Conservation (phyloP, 2,113 vertebrate genomes). For the Elephas maximus region DNA sequence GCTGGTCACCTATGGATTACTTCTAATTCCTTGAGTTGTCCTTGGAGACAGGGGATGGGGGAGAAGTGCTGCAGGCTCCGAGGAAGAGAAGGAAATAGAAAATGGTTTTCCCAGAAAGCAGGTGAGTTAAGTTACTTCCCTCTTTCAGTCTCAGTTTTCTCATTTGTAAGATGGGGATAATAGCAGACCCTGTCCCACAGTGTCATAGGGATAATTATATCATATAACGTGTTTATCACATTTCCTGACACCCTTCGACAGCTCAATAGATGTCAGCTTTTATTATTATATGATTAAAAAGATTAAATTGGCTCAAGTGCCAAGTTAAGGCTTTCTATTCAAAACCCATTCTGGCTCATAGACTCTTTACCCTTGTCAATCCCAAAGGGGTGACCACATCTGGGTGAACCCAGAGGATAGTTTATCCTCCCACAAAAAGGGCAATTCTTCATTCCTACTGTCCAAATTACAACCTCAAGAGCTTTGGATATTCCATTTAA, state of each 20-base stretch:
- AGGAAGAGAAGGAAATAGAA: not conserved
- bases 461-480: not conserved
- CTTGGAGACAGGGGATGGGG: not conserved
- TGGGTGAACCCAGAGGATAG: not conserved
- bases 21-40: not conserved
- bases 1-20: not conserved
- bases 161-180: not conserved
- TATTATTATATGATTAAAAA: not conserved
- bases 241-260: not conserved
- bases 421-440: not conserved
- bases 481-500: not conserved
- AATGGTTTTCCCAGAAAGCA: not conserved
- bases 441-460: too few relatives aligned
- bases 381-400: not conserved
- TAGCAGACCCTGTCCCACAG: not conserved
- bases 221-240: not conserved
- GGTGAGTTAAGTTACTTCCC: not conserved
- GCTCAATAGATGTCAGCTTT: not conserved
- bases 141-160: not conserved
- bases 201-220: not conserved
- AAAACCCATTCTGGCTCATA: not conserved
- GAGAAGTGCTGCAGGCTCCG: not conserved
- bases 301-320: not conserved
- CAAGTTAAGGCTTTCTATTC: not conserved
- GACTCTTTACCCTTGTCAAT: not conserved